phyloP scores from a whole-genome alignment of 2,797 vertebrate genomes.

The Tenualosa ilisha region DNA sequence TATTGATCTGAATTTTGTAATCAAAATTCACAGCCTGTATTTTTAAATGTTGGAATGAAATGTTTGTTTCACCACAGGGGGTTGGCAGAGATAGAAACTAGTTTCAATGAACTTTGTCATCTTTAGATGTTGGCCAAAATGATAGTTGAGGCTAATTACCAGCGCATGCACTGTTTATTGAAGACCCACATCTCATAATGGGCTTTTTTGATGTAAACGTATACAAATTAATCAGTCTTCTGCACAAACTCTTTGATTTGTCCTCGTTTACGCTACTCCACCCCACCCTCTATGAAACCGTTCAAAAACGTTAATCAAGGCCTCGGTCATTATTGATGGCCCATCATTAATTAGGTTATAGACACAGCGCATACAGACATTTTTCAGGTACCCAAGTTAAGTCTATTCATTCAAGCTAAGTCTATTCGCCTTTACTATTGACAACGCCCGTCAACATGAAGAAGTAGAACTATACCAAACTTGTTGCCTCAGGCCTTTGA shows the following conservation, averaged over 20 bases:
- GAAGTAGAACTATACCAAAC: background rate
- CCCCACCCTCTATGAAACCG: slow-evolving; percentile 38
- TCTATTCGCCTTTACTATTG: background rate
- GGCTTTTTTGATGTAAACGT: background rate
- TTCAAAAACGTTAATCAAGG: slow-evolving; percentile 34
- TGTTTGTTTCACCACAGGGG: background rate
- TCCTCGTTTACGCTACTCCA: slow-evolving; percentile 29
- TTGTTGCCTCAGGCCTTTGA: background rate
- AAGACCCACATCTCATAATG: background rate
- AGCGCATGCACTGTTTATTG: background rate
- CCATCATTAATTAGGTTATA: slow-evolving; percentile 60
- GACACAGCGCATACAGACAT: slow-evolving; percentile 27
- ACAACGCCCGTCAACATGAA: slow-evolving; percentile 29
- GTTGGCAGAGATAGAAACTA: background rate
- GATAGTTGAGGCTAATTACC: background rate
- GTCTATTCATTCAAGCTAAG: slow-evolving; percentile 37
- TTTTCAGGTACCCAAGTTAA: slow-evolving; percentile 25
- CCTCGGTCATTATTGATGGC: slow-evolving; percentile 52
- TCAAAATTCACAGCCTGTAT: background rate
- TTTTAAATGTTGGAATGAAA: background rate
- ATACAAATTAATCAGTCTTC: slow-evolving; percentile 35
- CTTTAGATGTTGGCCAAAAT: background rate
- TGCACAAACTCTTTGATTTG: slow-evolving; percentile 17
- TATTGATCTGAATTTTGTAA: background rate
- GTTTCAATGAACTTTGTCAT: background rate